Evolutionary conservation across 2,888 invertebrate genomes (phyloP), one percentile per base, ranked within the genome.

Genomic region (Drosophila lacicola): DNA sequence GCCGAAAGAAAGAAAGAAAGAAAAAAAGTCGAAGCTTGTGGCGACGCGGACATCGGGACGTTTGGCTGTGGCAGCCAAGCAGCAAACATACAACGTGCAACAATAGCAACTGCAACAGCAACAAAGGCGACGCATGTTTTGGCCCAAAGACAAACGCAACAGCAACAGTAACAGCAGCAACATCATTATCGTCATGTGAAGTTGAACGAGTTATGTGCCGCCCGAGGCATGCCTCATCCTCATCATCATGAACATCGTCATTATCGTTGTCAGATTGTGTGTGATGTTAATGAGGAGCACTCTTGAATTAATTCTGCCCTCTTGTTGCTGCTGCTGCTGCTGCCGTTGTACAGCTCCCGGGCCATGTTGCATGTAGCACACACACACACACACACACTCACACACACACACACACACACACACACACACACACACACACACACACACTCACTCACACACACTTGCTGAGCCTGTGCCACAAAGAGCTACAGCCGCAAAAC

Each of bases 281-380:
- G 75, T 65, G 77, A 76, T 78, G 78, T 80, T 78, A 78, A 78
- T 78, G 78, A 78, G 78, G 53, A 62, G 77, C 72, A 73, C 64
- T 74, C 70, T 67, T 70, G 79, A 81, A 78, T 82, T 71, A 82
- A 76, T 68, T 67, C 62, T 57, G 37, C 58, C 55, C 49, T 63
- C 55, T 67, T 70, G 58, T 42, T 71, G 70, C 39, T 54, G 65
- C 47, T 63, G 49, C 46, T 61, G 21, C 29, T 8, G 29, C 34
- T 46, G 56, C 51, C 54, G 55, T 56, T 70, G 65, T 57, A 61
- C 57, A 65, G 69, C 57, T 61, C 55, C 57, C 61, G 58, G 42
- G 57, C 74, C 64, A 62, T 58, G 74, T 69, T 73, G 78, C 78
- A 78, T 69, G 74, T 62, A 21, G 21, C 66, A 56, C 62, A 45